These are phyloP conservation scores for Cephonodes hylas DNA, from an alignment of 2,888 invertebrate genomes.

Conservation along the genomic window DNA sequence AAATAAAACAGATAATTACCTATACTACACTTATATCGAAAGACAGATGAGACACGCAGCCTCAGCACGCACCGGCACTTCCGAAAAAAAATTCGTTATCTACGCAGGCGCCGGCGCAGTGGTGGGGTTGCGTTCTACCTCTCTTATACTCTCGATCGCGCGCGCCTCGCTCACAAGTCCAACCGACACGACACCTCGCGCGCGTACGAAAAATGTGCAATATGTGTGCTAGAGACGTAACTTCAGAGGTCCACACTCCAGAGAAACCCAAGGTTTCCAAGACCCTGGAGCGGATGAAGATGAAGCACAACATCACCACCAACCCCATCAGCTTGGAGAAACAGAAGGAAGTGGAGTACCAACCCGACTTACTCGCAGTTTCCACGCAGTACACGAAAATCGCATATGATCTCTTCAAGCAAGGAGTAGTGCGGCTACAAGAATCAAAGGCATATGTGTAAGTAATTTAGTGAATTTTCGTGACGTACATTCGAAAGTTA, in stretches of 20 bases:
- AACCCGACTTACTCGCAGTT: conserved; percentile 72
- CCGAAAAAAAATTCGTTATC: conserved; percentile 6
- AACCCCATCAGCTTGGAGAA: conserved; percentile 57
- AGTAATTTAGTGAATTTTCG: conserved; percentile 45
- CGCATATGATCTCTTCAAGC: conserved; percentile 60
- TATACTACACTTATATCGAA: no score
- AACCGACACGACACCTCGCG: conserved; percentile 31
- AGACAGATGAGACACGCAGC: not conserved
- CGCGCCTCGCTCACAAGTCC: conserved; percentile 38
- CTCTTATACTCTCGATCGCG: conserved; percentile 59
- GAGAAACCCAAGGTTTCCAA: conserved; percentile 36
- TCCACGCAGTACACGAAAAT: conserved; percentile 73
- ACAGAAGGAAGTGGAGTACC: conserved; percentile 65
- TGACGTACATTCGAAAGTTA: not conserved
- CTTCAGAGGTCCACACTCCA: conserved; percentile 37
- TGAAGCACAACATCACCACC: conserved; percentile 68
- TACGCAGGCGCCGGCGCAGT: not conserved
- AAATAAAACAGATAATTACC: no score
- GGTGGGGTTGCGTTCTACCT: not conserved
- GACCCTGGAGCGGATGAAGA: conserved; percentile 65
- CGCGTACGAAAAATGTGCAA: conserved; percentile 59
- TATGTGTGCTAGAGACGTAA: conserved; percentile 65
- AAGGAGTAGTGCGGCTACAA: conserved; percentile 54
- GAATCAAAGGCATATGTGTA: conserved; percentile 75
- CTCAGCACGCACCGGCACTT: not conserved